Conservation (phyloP, 64 coral and sea anemone genomes). For the Catalaphyllia jardinei region DNA sequence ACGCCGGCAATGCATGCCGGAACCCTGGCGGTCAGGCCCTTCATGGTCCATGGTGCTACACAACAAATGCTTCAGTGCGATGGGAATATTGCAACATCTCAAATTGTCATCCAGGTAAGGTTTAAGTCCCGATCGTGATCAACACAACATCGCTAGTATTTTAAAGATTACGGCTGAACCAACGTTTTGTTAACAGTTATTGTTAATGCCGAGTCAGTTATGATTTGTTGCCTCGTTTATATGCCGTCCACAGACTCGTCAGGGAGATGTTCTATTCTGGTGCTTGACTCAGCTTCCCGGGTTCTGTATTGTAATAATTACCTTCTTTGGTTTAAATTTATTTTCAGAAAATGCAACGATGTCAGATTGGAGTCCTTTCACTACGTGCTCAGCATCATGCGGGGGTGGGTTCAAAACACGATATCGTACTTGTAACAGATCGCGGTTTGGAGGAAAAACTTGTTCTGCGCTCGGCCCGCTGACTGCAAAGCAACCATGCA, state of each 20-base stretch:
- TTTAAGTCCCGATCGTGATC: neutral
- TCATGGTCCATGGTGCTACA: slow-evolving; percentile 85
- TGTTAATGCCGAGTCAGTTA: no score
- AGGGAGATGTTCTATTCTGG: no score
- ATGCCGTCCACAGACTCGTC: no score
- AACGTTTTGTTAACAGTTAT: no score
- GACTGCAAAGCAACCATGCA: neutral
- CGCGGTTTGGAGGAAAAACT: neutral
- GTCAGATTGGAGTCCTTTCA: slow-evolving; percentile 5
- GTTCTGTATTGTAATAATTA: neutral
- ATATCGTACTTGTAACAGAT: neutral
- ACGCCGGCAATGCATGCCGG: slow-evolving; percentile 82
- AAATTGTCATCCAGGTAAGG: neutral
- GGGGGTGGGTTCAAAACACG: neutral
- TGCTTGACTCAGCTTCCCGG: no score
- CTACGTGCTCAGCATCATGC: neutral
- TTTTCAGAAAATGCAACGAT: neutral
- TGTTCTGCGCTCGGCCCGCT: neutral
- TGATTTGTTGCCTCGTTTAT: no score
- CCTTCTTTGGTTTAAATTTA: no score
- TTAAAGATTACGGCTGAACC: no score
- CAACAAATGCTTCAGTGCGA: slow-evolving; percentile 60
- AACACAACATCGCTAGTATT: no score
- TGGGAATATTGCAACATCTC: slow-evolving; percentile 73
- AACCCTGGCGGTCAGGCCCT: slow-evolving; percentile 79